Evolutionary conservation across 2,797 vertebrate species (phyloP), one percentile per base, ranked within the genome.

Genomic region (Natrix natrix): DNA sequence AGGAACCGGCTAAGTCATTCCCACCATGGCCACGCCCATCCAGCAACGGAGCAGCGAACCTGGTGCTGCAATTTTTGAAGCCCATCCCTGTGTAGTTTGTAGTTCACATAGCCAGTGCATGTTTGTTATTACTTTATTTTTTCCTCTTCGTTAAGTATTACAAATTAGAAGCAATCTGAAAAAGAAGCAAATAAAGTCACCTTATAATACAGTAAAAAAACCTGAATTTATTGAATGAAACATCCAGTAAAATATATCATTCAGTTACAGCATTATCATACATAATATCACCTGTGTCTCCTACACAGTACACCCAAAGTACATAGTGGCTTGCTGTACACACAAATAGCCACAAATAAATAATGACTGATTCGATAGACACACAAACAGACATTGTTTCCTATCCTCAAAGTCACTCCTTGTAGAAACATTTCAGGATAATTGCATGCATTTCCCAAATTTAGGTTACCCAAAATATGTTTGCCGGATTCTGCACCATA

Each of bases 181-280:
- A 92, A 6, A 0, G 20, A 66, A 66, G 13, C 1, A 37, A 92
- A 95, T 92, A 93, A 92, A 88, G 61, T 92, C 83, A 92, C 26
- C 4, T 54, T 95, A 94, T 94, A 95, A 97, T 92, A 32, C 96
- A 97, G 95, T 96, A 96, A 97, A 98, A 97, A 98, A 97, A 98
- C 96, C 95, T 97, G 92, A 96, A 95, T 93, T 98, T 98, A 98
- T 97, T 98, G 97, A 97, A 96, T 94, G 91, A 74, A 93, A 94
- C 95, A 97, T 94, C 32, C 69, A 43, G 74, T 60, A 95, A 93
- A 96, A 96, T 94, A 97, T 94, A 95, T 26, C 88, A 97, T 95
- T 91, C 4, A 22, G 24, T 89, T 92, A 95, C 60, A 95, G 94
- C 94, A 94, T 93, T 87, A 69, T 89, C 32, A 86, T 69, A 95